These are phyloP conservation scores for Branchellion lobata DNA, from an alignment of 2,888 invertebrate species.

Conservation along the genomic window DNA sequence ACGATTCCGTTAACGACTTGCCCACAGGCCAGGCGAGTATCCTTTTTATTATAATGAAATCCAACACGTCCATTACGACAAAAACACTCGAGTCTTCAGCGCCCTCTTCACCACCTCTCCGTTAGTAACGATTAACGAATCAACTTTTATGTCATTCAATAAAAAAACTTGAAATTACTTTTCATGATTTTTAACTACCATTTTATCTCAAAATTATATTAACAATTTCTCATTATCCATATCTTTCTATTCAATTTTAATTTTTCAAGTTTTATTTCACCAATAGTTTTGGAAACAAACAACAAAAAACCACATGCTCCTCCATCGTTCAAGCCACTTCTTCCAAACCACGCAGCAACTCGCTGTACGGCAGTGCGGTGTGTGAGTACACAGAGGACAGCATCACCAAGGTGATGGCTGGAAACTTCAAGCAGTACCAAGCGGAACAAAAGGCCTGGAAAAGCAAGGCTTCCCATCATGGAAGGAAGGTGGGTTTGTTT, in stretches of 20 bases:
- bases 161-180: too few species aligned
- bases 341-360: neutral
- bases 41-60: conserved; percentile 39
- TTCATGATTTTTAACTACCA: too few species aligned
- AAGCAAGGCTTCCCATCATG: neutral
- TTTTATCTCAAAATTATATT: too few species aligned
- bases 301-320: too few species aligned
- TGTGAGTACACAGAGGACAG: conserved; percentile 26
- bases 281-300: too few species aligned
- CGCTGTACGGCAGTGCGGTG: conserved; percentile 20
- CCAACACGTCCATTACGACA: conserved; percentile 10
- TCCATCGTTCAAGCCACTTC: too few species aligned
- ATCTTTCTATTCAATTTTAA: too few species aligned
- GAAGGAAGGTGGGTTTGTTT: neutral
- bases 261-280: too few species aligned
- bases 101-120: conserved; percentile 29
- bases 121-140: neutral
- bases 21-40: conserved; percentile 17
- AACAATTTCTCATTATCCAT: too few species aligned
- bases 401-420: neutral
- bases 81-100: conserved; percentile 21
- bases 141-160: neutral
- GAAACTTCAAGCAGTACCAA: neutral
- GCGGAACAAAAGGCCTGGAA: neutral
- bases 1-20: too few species aligned